Evolutionary conservation across 2,113 vertebrate species (phyloP).

Genomic region (Aegotheles bennettii): DNA sequence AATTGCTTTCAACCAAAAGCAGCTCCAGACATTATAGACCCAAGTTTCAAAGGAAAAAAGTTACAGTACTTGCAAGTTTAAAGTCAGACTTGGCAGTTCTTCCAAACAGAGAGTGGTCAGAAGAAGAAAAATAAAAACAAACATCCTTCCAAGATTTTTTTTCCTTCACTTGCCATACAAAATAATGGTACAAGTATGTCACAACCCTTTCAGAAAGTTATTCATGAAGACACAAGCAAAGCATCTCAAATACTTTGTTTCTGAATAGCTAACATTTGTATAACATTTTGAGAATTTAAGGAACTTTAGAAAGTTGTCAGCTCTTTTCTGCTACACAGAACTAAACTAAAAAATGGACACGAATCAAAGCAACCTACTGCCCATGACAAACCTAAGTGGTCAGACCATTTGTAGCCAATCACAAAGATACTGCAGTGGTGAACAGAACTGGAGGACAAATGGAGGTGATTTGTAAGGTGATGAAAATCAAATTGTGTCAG

Average conservation of each 20-base stretch:
- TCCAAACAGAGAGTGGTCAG: slow-evolving; percentile 75
- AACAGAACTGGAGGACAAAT: not conserved
- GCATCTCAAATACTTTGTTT: not conserved
- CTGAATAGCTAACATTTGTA: not conserved
- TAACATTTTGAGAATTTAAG: not conserved
- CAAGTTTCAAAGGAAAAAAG: slow-evolving; percentile 72
- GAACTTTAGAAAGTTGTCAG: slow-evolving; percentile 10
- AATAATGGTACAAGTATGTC: slow-evolving; percentile 67
- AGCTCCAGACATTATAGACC: slow-evolving; percentile 54
- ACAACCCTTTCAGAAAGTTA: slow-evolving; percentile 56
- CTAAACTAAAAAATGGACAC: not conserved
- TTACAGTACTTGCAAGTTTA: slow-evolving; percentile 74
- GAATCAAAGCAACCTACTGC: not conserved
- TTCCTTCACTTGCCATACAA: slow-evolving; percentile 61
- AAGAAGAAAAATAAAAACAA: slow-evolving; percentile 73
- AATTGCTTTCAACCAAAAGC: slow-evolving; percentile 65
- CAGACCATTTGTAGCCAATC: not conserved
- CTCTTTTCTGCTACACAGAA: not conserved
- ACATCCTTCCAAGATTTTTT: slow-evolving; percentile 69
- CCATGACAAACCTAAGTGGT: accelerated
- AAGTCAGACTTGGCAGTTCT: slow-evolving; percentile 76
- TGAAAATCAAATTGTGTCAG: not conserved
- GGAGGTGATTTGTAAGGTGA: slow-evolving; percentile 1
- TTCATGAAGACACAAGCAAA: slow-evolving; percentile 42
- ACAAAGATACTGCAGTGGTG: not conserved